phyloP scores from a whole-genome alignment of 2,888 invertebrate genomes.

The Catonia carolina region DNA sequence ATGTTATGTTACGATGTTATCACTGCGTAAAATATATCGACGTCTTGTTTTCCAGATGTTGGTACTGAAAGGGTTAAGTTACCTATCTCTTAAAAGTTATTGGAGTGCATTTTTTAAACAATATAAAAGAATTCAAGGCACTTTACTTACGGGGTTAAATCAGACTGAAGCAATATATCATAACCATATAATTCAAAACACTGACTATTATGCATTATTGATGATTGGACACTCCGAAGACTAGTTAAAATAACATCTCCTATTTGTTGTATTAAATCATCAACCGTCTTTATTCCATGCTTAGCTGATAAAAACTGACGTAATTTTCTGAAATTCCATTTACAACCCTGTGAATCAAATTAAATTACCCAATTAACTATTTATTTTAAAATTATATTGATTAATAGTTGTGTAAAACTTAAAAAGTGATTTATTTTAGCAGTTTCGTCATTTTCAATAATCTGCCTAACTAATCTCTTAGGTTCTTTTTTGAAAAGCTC shows the following conservation, averaged over 20 bases:
- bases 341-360: constrained; percentile 44
- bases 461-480: too few relatives aligned
- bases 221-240: constrained; percentile 49
- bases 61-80: too few relatives aligned
- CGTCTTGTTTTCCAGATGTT: too few relatives aligned
- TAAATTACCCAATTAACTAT: not conserved
- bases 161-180: constrained; percentile 52
- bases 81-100: too few relatives aligned
- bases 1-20: too few relatives aligned
- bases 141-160: constrained; percentile 46
- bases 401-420: too few relatives aligned
- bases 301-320: constrained; percentile 49
- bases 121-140: too few relatives aligned
- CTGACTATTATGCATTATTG: constrained; percentile 48
- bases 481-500: too few relatives aligned
- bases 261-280: constrained; percentile 45
- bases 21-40: too few relatives aligned
- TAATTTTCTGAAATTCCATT: constrained; percentile 51
- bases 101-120: too few relatives aligned
- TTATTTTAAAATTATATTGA: constrained; percentile 18
- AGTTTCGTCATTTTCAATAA: too few relatives aligned
- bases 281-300: constrained; percentile 48
- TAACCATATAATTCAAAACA: constrained; percentile 60
- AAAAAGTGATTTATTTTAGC: too few relatives aligned
- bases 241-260: constrained; percentile 50